Conservation (phyloP, 2,888 invertebrate genomes). For the Scrobipalpa costella region DNA sequence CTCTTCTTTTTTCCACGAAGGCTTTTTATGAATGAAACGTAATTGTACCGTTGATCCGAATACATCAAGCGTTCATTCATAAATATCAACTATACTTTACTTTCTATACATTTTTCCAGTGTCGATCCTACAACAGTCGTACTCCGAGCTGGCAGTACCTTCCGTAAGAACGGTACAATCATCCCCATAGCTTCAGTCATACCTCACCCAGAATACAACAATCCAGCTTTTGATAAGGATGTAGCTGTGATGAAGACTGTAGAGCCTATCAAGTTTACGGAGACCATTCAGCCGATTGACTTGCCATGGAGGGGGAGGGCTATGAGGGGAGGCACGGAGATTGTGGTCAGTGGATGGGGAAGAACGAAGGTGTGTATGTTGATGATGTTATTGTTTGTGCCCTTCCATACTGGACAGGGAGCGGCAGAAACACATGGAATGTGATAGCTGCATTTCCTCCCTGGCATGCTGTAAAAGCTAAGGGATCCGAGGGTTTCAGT, state of each 20-base stretch:
- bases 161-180: conserved; percentile 64
- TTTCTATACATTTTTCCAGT: no score
- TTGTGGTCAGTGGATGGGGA: conserved; percentile 71
- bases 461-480: no score
- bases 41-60: no score
- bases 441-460: no score
- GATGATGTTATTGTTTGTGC: background rate
- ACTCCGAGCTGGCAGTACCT: conserved; percentile 72
- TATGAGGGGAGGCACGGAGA: conserved; percentile 46
- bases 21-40: no score
- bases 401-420: no score
- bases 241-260: conserved; percentile 67
- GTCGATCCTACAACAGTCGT: conserved; percentile 64
- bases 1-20: no score
- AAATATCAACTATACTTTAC: no score
- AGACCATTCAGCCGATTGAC: conserved; percentile 55
- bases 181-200: conserved; percentile 66
- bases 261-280: conserved; percentile 55
- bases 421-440: no score
- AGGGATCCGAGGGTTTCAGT: no score
- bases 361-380: conserved; percentile 51
- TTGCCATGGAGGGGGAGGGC: conserved; percentile 47
- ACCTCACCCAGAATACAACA: conserved; percentile 62
- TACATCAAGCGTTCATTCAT: no score
- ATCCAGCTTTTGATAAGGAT: conserved; percentile 68